These are phyloP conservation scores for Uropetala carovei DNA, from an alignment of 2,888 invertebrate species.

Conservation along the genomic window DNA sequence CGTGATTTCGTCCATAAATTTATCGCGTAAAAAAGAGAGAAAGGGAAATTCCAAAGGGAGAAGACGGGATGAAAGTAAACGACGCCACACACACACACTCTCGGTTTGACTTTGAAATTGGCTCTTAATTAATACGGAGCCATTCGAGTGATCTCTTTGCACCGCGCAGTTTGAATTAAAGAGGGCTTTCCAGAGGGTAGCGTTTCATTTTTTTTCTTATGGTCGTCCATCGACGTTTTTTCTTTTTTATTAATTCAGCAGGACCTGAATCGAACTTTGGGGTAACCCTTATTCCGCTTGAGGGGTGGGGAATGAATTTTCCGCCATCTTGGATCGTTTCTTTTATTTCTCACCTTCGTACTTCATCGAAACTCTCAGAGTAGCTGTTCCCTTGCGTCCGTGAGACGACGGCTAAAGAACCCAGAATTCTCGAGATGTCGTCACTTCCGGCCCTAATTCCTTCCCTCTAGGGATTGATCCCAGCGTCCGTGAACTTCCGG, in stretches of 20 bases:
- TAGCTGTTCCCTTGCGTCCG: no score
- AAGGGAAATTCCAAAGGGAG: background rate
- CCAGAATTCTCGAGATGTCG: background rate
- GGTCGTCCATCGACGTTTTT: no score
- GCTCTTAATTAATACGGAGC: slow-evolving; percentile 16
- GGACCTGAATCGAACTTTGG: no score
- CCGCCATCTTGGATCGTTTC: background rate
- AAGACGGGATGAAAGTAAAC: background rate
- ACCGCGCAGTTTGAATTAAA: no score
- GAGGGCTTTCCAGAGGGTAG: no score
- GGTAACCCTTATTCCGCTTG: background rate
- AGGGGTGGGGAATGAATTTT: background rate
- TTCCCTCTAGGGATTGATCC: background rate
- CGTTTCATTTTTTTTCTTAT: no score
- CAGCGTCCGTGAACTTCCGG: background rate
- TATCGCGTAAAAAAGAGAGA: background rate
- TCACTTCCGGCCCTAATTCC: background rate
- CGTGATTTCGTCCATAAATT: no score
- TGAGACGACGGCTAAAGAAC: no score
- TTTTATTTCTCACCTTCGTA: background rate
- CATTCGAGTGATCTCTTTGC: background rate
- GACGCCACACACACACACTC: no score
- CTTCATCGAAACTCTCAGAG: background rate
- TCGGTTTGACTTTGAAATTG: background rate
- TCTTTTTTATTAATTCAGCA: no score